Evolutionary conservation across 2,113 vertebrate genomes (phyloP), one percentile per base, ranked within the genome.

Genomic region (Coptodon bakossiorum): DNA sequence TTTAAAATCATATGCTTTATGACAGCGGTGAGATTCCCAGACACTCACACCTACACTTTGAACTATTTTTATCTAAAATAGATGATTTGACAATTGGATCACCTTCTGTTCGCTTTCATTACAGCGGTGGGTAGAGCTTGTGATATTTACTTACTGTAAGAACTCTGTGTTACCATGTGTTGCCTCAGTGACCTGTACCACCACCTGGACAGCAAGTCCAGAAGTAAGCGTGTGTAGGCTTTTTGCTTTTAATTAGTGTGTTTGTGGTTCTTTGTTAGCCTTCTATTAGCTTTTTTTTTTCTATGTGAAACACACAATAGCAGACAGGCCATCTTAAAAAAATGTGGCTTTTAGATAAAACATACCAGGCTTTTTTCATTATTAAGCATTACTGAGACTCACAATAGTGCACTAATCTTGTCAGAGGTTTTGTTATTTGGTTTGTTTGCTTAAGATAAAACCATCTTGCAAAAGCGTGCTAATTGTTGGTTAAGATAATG

Each of bases 131-230:
- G 68, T 81, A 43, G 81, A 88, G 89, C 86, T 80, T 57, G 87
- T 94, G 93, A 91, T 96, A 95, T 96, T 95, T 95, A 94, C 92
- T 79, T 91, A 92, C 59, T 86, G 85, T 95, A 93, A 96, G 96
- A 95, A 95, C 84, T 88, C 59, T 29, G 56, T 91, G 84, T 94
- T 89, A 93, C 50, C 50, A 27, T 13, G 24, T 63, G 83, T 83
- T 81, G 90, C 93, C 93, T 93, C 82, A 38, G 4, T 78, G 83
- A 93, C 90, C 92, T 68, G 6, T 52, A 40, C 17, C 43, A 13
- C n/a, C 59, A 88, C 84, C 89, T 88, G 92, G 80, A 82, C 85
- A 29, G 36, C 17, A 57, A 36, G 31, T 8, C 40, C 13, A 54
- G 31, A 59, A 63, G 81, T 53, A 40, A 31, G 17, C 24, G 10